Base-by-base conservation (phyloP, 2,797 vertebrate species). In the Melopsittacus undulatus region DNA sequence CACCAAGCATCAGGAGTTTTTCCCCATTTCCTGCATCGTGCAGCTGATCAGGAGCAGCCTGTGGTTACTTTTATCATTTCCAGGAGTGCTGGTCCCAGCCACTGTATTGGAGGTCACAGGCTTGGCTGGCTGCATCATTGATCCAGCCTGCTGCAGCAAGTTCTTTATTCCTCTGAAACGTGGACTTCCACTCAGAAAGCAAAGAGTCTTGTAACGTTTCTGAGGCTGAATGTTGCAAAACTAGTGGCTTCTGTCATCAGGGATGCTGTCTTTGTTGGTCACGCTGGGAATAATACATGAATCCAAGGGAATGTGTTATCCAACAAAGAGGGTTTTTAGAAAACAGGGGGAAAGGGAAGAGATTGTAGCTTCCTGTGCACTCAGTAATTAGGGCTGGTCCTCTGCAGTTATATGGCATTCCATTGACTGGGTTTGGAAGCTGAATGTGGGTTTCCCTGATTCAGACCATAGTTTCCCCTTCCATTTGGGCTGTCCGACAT, bases 131-230 rank as follows among this genome's bases (percentile, higher is more conserved):
- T 81, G 85, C 92, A 42, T 79, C 92, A 51, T 75, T 63, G 74
- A 92, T 85, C 86, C 84, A 67, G 83, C 64, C 79, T 62, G 79
- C 87, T 86, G 45, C 10, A 81, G 85, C 82, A 92, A 76, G 87
- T 94, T 75, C 94, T 80, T 92, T 69, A 77, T 94, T 93, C 82
- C 82, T 83, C 84, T 88, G 85, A 73, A 78, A 92, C 8, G 42
- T 52, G 88, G 91, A 45, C 85, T 83, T 84, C 73, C 64, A 64
- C 70, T 89, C 89, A 73, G 63, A 83, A 87, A 95, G 80, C 92
- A 78, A 90, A 96, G 80, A 84, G 62, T 80, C 86, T 80, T 81
- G 62, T 57, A 88, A 89, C 56, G 1, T 94, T 88, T 82, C 42
- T 70, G 89, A 73, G 74, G 74, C 94, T 83, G 84, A 68, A 91